phyloP scores from a whole-genome alignment of 2,888 invertebrate genomes.

The Morinoia aosen region DNA sequence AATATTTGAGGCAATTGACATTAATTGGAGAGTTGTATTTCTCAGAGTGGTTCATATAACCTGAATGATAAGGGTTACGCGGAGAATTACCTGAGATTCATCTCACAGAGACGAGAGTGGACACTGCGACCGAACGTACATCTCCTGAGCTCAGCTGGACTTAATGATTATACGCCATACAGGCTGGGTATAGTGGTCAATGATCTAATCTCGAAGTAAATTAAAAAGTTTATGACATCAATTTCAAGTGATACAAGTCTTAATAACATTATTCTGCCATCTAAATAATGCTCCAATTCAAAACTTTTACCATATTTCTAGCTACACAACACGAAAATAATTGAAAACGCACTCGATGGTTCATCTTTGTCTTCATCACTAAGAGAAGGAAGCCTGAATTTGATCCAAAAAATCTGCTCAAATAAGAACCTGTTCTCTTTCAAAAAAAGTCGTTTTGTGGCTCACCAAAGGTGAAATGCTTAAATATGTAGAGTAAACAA shows the following conservation, averaged over 20 bases:
- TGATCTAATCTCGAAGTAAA: not conserved
- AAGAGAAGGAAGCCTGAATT: too few relatives aligned
- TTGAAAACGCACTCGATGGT: too few relatives aligned
- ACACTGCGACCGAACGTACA: not conserved
- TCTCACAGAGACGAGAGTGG: not conserved
- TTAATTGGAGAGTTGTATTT: not conserved
- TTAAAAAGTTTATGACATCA: not conserved
- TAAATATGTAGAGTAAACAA: too few relatives aligned
- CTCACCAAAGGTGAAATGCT: too few relatives aligned
- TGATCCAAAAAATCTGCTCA: too few relatives aligned
- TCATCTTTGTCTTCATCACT: too few relatives aligned
- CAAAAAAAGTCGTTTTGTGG: too few relatives aligned
- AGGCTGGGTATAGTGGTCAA: not conserved
- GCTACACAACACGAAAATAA: too few relatives aligned
- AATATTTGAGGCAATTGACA: not conserved
- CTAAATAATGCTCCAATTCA: too few relatives aligned
- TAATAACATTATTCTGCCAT: too few relatives aligned
- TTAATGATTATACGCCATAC: not conserved
- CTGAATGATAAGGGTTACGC: not conserved
- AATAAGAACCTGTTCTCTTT: too few relatives aligned
- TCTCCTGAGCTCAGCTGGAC: not conserved
- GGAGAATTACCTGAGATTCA: not conserved
- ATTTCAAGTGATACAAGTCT: not conserved
- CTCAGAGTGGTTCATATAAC: not conserved
- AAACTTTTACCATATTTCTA: too few relatives aligned